A percentile compares a stretch with the other conserved stretches of the same genome.
Conservation (phyloP, 2,888 invertebrate species). For the Spodoptera exigua region DNA sequence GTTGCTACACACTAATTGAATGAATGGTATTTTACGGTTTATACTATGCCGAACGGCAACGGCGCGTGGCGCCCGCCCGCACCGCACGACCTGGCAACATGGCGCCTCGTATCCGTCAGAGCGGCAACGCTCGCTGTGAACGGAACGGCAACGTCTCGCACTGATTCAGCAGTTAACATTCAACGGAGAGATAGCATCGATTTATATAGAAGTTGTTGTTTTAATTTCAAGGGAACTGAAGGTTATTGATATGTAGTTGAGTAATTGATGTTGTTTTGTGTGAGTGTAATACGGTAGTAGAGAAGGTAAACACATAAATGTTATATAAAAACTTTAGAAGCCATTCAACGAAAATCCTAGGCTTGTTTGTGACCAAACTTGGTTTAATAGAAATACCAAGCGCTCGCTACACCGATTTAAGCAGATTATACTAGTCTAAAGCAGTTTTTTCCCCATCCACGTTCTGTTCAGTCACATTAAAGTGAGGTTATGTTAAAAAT, state of each 20-base stretch:
- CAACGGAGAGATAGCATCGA: conserved; percentile 64
- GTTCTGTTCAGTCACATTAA: too few species aligned
- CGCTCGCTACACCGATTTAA: too few species aligned
- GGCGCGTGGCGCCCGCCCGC: conserved; percentile 78
- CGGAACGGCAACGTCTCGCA: conserved; percentile 80
- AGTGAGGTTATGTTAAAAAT: too few species aligned
- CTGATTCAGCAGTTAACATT: conserved; percentile 86
- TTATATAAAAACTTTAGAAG: too few species aligned
- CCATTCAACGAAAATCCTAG: too few species aligned
- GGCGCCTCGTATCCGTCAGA: conserved; percentile 78
- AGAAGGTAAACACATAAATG: too few species aligned
- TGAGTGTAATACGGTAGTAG: conserved; percentile 16
- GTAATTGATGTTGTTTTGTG: conserved; percentile 34
- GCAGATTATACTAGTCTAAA: too few species aligned
- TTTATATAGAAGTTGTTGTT: conserved; percentile 58
- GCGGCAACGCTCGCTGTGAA: conserved; percentile 70
- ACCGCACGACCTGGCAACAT: conserved; percentile 82
- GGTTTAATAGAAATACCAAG: conserved; percentile 1
- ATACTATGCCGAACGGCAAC: conserved; percentile 75
- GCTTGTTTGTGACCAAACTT: neutral
- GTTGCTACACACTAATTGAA: conserved; percentile 77
- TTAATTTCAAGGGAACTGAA: conserved; percentile 62
- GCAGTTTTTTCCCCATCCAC: too few species aligned
- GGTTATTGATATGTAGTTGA: conserved; percentile 54
- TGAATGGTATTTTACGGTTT: conserved; percentile 84